These are phyloP conservation scores for Melangyna quadrimaculata DNA, from an alignment of 2,888 invertebrate genomes.

Conservation along the genomic window DNA sequence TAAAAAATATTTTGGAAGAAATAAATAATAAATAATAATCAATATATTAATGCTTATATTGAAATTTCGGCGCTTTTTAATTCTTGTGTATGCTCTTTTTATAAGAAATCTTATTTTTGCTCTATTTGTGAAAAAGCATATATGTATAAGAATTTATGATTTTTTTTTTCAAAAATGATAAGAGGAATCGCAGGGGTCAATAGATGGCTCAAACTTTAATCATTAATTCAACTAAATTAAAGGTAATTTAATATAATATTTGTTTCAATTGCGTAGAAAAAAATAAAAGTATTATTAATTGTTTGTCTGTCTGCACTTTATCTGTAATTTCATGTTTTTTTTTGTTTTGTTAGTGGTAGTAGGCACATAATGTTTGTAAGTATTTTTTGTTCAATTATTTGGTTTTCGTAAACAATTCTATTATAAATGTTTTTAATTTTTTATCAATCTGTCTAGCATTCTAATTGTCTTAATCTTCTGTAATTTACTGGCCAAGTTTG, in stretches of 20 bases:
- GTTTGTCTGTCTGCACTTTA: conserved; percentile 1
- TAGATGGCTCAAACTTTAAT: conserved; percentile 39
- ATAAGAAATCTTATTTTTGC: background rate
- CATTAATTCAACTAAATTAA: conserved; percentile 43
- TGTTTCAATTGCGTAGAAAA: background rate
- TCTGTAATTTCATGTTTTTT: background rate
- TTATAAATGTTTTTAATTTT: background rate
- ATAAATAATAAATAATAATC: too few species aligned
- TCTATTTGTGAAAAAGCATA: background rate
- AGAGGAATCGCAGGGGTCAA: conserved; percentile 7
- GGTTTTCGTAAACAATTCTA: background rate
- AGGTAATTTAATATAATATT: conserved; percentile 44
- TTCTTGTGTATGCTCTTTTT: too few species aligned
- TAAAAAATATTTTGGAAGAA: background rate
- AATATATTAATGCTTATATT: too few species aligned
- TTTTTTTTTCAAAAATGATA: background rate
- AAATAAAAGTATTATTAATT: conserved; percentile 13
- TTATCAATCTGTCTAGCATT: background rate
- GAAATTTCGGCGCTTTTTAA: too few species aligned
- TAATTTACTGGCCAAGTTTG: background rate
- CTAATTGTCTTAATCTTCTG: background rate
- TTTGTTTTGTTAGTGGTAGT: background rate
- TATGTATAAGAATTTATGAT: background rate
- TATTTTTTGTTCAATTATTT: background rate
- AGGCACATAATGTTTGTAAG: background rate